phyloP scores from a whole-genome alignment of 1,140 invertebrate genomes.

The Pinna nobilis region DNA sequence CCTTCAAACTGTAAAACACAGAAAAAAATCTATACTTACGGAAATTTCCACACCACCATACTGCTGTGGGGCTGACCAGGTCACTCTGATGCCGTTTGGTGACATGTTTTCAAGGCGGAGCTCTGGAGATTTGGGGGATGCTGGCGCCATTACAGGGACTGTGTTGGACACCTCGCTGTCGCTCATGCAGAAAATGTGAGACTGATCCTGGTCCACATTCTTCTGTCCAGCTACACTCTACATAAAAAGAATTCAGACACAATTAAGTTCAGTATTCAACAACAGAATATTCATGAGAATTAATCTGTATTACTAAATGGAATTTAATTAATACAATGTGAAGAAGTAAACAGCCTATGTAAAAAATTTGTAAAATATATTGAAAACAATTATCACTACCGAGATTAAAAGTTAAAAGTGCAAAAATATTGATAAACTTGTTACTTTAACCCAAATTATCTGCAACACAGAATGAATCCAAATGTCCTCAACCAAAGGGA shows the following conservation, averaged over 20 bases:
- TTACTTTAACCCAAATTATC: too few species aligned
- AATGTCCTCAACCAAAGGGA: too few species aligned
- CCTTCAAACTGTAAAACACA: constrained; percentile 10
- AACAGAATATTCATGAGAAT: too few species aligned
- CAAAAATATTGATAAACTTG: too few species aligned
- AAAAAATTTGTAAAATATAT: too few species aligned
- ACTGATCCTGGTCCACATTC: constrained; percentile 56
- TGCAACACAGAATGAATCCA: too few species aligned
- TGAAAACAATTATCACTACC: too few species aligned
- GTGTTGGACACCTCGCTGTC: constrained; percentile 71
- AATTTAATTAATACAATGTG: too few species aligned
- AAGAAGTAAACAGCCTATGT: too few species aligned
- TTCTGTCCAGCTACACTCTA: constrained; percentile 67
- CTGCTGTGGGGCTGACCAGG: constrained; percentile 73
- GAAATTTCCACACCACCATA: constrained; percentile 72
- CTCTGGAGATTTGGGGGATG: constrained; percentile 71
- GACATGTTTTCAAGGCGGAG: constrained; percentile 70
- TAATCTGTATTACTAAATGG: too few species aligned
- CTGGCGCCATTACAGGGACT: constrained; percentile 68
- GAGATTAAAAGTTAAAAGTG: too few species aligned
- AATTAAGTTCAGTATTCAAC: too few species aligned
- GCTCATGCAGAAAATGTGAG: constrained; percentile 67
- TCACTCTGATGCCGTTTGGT: constrained; percentile 71
- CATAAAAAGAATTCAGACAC: constrained; percentile 21
- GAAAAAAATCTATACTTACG: constrained; percentile 55